These are phyloP conservation scores for Tetragonula carbonaria DNA, from an alignment of 2,888 invertebrate species.

Conservation along the genomic window DNA sequence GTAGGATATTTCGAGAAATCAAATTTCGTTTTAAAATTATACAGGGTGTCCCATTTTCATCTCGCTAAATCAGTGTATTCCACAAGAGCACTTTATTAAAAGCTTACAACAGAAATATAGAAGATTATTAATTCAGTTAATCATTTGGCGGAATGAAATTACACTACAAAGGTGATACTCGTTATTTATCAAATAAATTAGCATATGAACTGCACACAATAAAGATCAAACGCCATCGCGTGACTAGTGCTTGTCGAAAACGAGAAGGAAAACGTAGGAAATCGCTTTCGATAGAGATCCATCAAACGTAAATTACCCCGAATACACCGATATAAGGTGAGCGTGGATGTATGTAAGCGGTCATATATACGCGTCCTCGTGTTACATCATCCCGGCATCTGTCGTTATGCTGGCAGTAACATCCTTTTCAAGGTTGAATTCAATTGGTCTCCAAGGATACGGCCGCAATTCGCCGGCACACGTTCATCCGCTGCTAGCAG, in stretches of 20 bases:
- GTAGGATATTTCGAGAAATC: neutral
- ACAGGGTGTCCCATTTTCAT: too few relatives aligned
- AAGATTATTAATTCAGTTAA: too few relatives aligned
- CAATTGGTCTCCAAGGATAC: slow-evolving; percentile 67
- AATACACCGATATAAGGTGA: neutral
- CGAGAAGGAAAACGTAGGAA: neutral
- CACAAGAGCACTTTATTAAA: too few relatives aligned
- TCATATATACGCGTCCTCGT: neutral
- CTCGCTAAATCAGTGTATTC: too few relatives aligned
- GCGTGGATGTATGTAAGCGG: neutral
- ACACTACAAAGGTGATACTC: too few relatives aligned
- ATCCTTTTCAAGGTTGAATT: slow-evolving; percentile 69
- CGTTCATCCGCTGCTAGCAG: slow-evolving; percentile 20
- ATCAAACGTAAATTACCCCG: neutral
- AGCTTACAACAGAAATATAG: too few relatives aligned
- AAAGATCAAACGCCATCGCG: too few relatives aligned
- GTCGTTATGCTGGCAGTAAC: slow-evolving; percentile 67
- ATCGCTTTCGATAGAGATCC: neutral
- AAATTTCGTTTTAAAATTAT: neutral
- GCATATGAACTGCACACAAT: too few relatives aligned
- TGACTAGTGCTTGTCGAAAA: too few relatives aligned
- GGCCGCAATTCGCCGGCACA: slow-evolving; percentile 30
- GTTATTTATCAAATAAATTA: too few relatives aligned
- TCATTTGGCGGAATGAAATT: too few relatives aligned
- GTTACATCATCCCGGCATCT: slow-evolving; percentile 59